These are phyloP conservation scores for Trichoplusia ni DNA, from an alignment of 1,140 invertebrate genomes.

Conservation along the genomic window DNA sequence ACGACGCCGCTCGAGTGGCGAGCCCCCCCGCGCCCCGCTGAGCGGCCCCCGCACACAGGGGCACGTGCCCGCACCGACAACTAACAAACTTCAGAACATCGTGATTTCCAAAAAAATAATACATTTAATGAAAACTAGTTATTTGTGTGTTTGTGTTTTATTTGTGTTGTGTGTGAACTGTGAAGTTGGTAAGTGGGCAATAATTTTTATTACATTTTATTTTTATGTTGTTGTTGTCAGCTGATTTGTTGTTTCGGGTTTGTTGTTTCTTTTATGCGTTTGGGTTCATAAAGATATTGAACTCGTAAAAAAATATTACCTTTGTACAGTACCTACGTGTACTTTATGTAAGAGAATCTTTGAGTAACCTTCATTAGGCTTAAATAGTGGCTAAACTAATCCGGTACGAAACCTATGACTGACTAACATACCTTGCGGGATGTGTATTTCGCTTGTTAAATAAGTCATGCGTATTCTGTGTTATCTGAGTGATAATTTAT, in stretches of 20 bases:
- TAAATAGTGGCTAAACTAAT: not conserved
- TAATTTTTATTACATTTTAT: constrained; percentile 4
- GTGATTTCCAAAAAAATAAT: constrained; percentile 13
- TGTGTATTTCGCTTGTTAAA: not conserved
- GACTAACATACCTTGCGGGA: too few relatives aligned
- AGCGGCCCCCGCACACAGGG: not conserved
- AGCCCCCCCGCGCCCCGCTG: constrained; percentile 18
- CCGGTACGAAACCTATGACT: too few relatives aligned
- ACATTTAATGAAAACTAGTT: constrained; percentile 20
- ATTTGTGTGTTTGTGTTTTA: constrained; percentile 25
- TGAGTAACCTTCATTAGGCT: too few relatives aligned
- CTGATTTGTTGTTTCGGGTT: constrained; percentile 13
- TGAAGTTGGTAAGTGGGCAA: constrained; percentile 20
- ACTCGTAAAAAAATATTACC: too few relatives aligned
- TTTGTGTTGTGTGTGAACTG: constrained; percentile 27
- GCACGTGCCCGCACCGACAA: not conserved
- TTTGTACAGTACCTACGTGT: too few relatives aligned
- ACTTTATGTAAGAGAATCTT: too few relatives aligned
- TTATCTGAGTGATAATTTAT: constrained; percentile 16
- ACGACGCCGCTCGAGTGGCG: constrained; percentile 7
- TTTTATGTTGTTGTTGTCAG: constrained; percentile 10
- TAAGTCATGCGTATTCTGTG: not conserved
- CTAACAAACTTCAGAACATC: not conserved
- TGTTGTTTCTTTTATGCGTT: too few relatives aligned
- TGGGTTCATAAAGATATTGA: too few relatives aligned